phyloP scores from a whole-genome alignment of 2,113 vertebrate species.

The Corydoras maculifer region DNA sequence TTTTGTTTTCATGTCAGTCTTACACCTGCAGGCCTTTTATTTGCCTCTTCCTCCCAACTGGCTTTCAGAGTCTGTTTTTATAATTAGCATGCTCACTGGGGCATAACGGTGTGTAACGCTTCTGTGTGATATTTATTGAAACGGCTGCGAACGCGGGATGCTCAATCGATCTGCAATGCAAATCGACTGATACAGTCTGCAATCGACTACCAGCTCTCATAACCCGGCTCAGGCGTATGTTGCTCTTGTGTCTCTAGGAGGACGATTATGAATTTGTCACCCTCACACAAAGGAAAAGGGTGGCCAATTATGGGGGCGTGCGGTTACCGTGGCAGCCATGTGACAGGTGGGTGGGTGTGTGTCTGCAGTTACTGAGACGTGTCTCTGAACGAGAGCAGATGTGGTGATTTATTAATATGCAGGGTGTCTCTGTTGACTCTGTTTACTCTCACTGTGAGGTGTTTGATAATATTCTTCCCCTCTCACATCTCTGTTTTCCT shows the following conservation, averaged over 20 bases:
- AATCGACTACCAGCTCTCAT: not conserved
- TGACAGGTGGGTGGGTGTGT: slow-evolving; percentile 39
- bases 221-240: not conserved
- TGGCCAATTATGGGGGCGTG: slow-evolving; percentile 43
- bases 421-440: slow-evolving; percentile 65
- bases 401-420: slow-evolving; percentile 98
- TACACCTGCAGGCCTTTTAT: not conserved
- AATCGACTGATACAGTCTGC: slow-evolving; percentile 18
- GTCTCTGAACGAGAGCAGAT: slow-evolving; percentile 85
- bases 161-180: slow-evolving; percentile 9
- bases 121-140: not conserved
- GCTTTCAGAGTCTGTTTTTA: not conserved
- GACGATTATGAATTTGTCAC: slow-evolving; percentile 46
- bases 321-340: slow-evolving; percentile 31
- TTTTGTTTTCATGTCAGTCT: not conserved
- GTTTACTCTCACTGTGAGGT: slow-evolving; percentile 89
- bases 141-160: not conserved
- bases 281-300: slow-evolving; percentile 45
- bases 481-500: slow-evolving; percentile 60
- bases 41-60: not conserved
- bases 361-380: slow-evolving; percentile 54
- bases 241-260: slow-evolving; percentile 31
- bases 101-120: slow-evolving; percentile 1
- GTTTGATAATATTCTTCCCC: slow-evolving; percentile 92
- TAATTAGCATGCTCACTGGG: slow-evolving; percentile 9